A percentile compares a stretch with the other conserved stretches of the same genome.
phyloP scores from a whole-genome alignment of 2,797 vertebrate species.

The Dipus sagitta region DNA sequence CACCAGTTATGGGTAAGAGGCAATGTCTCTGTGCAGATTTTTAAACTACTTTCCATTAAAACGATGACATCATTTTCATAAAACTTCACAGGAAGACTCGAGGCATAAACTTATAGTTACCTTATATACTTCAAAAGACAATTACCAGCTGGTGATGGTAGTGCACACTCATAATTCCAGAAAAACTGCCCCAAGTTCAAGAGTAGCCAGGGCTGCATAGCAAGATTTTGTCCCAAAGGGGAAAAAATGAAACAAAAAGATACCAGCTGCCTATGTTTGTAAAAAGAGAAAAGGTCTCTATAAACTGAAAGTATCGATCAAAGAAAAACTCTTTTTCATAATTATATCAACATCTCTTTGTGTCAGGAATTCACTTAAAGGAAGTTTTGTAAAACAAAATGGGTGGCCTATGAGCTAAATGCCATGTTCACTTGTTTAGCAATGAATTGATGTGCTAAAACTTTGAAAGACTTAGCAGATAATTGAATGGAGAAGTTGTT shows the following conservation, averaged over 20 bases:
- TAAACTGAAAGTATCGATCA: not conserved
- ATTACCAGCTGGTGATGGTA: not conserved
- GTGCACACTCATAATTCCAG: not conserved
- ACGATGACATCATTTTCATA: not conserved
- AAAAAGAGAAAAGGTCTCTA: slow-evolving; percentile 8
- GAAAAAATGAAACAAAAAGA: not conserved
- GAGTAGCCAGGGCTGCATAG: not conserved
- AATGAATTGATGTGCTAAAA: slow-evolving; percentile 34
- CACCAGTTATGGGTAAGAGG: no score
- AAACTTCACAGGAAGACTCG: not conserved
- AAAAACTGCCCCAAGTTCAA: not conserved
- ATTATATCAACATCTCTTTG: not conserved
- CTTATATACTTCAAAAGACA: slow-evolving; percentile 39
- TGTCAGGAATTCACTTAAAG: not conserved
- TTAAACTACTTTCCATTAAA: slow-evolving; percentile 22
- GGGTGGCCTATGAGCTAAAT: not conserved
- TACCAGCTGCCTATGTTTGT: not conserved
- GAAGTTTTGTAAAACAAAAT: slow-evolving; percentile 37
- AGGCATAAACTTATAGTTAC: not conserved
- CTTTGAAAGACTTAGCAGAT: not conserved
- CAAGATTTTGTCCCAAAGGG: not conserved
- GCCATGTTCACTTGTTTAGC: not conserved
- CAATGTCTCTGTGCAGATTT: not conserved
- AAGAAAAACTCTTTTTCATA: slow-evolving; percentile 37
- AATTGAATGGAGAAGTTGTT: not conserved